Percentiles rank a stretch among this genome's conserved stretches.
Conservation (phyloP, 2,113 vertebrate genomes). For the Pluvialis apricaria region DNA sequence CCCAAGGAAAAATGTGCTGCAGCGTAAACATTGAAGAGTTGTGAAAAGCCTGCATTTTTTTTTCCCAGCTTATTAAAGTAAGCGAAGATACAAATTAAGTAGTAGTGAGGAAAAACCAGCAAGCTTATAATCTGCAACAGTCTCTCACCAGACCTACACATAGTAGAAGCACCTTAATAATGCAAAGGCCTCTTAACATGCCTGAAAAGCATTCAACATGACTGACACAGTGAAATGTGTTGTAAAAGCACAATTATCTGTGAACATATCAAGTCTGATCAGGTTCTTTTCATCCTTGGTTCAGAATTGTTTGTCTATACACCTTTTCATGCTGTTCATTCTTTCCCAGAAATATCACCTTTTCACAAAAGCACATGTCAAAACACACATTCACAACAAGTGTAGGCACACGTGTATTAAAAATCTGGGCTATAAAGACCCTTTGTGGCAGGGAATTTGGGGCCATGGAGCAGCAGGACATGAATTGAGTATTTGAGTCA, state of each 20-base stretch:
- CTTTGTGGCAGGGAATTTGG: background rate
- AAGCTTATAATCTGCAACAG: background rate
- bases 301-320: background rate
- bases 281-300: background rate
- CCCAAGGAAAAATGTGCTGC: background rate
- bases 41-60: background rate
- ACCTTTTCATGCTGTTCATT: background rate
- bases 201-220: background rate
- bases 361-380: background rate
- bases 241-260: background rate
- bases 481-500: background rate
- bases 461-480: background rate
- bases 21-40: background rate
- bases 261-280: background rate
- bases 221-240: background rate
- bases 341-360: background rate
- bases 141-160: background rate
- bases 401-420: background rate
- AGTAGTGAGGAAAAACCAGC: background rate
- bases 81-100: background rate
- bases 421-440: background rate
- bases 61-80: background rate
- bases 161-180: background rate
- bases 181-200: background rate
- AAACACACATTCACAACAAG: background rate